Evolutionary conservation across 53 echinoderm and acorn worm genomes (phyloP).

Genomic region (Mesocentrotus franciscanus): DNA sequence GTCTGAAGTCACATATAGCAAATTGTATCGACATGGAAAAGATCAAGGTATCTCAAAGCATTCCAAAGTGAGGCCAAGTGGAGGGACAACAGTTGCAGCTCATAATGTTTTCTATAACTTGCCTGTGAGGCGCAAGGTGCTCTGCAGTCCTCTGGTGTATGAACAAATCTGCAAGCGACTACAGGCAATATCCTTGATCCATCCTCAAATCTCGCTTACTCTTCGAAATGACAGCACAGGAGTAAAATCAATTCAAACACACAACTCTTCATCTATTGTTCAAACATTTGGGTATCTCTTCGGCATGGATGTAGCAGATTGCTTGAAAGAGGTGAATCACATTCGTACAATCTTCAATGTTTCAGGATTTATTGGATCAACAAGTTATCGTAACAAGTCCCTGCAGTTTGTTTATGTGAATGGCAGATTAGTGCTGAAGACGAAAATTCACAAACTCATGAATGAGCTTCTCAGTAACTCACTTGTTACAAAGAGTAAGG

Average conservation of each 20-base stretch:
- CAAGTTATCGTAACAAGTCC: conserved; percentile 85
- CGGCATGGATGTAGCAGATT: conserved; percentile 73
- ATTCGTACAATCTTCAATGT: conserved; percentile 65
- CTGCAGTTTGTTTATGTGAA: conserved; percentile 93
- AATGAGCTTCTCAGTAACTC: conserved; percentile 83
- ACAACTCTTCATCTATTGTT: conserved; percentile 68
- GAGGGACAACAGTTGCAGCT: conserved; percentile 90
- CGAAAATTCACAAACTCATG: conserved; percentile 83
- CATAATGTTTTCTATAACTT: conserved; percentile 88
- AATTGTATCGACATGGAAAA: conserved; percentile 81
- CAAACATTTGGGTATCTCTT: conserved; percentile 85
- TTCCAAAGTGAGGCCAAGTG: conserved; percentile 75
- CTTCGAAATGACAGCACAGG: conserved; percentile 90
- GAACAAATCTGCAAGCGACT: conserved; percentile 79
- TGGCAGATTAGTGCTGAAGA: conserved; percentile 80
- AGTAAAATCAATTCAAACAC: conserved; percentile 84
- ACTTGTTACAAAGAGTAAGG: conserved; percentile 70
- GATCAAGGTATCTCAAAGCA: conserved; percentile 63
- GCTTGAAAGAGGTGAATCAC: conserved; percentile 74
- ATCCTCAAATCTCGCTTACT: conserved; percentile 86
- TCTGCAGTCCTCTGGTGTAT: conserved; percentile 71
- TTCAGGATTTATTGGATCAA: conserved; percentile 79
- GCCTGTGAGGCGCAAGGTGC: conserved; percentile 86
- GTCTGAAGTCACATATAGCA: conserved; percentile 73
- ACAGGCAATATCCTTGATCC: conserved; percentile 86